phyloP scores from a whole-genome alignment of 2,888 invertebrate genomes.

The Flexamia atlantica region DNA sequence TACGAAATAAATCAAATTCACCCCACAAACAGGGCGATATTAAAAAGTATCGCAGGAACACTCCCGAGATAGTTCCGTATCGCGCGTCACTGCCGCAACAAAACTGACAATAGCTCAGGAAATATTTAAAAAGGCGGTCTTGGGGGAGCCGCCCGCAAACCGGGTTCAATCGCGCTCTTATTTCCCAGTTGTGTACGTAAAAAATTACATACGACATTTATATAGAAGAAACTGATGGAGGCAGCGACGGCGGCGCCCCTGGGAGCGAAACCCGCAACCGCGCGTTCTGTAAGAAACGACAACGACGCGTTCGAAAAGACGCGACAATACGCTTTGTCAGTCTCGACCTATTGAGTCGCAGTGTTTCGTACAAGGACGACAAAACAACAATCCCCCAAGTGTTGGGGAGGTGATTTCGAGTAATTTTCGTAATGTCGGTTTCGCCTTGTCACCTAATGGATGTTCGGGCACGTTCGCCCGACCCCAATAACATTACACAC shows the following conservation, averaged over 20 bases:
- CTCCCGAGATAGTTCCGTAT: no score
- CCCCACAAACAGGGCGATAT: no score
- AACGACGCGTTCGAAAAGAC: constrained; percentile 9
- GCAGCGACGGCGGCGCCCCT: constrained; percentile 3
- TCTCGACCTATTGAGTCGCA: not conserved
- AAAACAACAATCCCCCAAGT: constrained; percentile 50
- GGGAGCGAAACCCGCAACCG: not conserved
- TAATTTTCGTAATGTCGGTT: constrained; percentile 64
- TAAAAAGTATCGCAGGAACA: no score
- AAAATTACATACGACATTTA: constrained; percentile 37
- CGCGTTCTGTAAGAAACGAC: not conserved
- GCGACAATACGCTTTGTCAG: constrained; percentile 40
- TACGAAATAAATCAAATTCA: no score
- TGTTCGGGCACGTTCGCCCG: not conserved
- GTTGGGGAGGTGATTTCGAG: constrained; percentile 59
- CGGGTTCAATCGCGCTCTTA: constrained; percentile 51
- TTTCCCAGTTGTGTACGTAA: constrained; percentile 54
- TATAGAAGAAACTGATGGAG: not conserved
- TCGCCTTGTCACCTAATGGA: constrained; percentile 62
- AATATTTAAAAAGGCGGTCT: constrained; percentile 41
- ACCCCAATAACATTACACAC: constrained; percentile 27
- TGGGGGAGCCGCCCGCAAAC: constrained; percentile 26
- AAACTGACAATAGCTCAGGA: constrained; percentile 4
- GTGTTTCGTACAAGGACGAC: not conserved
- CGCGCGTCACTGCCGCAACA: no score